phyloP scores from a whole-genome alignment of 1,140 invertebrate species.

The Oncopeltus fasciatus region DNA sequence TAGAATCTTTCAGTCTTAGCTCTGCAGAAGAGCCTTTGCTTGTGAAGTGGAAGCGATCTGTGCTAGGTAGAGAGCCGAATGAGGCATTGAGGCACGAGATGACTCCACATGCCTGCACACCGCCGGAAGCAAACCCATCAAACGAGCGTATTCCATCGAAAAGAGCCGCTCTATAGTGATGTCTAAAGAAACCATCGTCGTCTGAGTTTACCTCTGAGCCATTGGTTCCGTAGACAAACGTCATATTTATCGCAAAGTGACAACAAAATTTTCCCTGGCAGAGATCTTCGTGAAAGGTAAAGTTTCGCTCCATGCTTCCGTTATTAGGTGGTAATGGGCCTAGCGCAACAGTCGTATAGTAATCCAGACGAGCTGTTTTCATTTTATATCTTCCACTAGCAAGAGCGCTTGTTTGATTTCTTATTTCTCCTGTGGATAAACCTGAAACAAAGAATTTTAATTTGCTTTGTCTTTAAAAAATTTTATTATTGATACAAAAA shows the following conservation, averaged over 20 bases:
- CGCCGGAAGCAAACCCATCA: background rate
- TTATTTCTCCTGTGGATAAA: background rate
- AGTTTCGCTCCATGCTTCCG: background rate
- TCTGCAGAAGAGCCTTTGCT: background rate
- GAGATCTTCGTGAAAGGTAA: background rate
- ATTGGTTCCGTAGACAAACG: background rate
- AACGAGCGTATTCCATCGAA: constrained; percentile 5
- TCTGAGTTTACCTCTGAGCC: background rate
- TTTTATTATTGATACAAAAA: too few relatives aligned
- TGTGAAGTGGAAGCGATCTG: background rate
- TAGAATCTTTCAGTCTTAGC: background rate
- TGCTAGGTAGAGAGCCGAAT: background rate
- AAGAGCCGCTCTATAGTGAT: background rate
- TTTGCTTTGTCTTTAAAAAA: too few relatives aligned
- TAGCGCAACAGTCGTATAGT: background rate
- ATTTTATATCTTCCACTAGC: background rate
- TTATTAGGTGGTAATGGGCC: background rate
- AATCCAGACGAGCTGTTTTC: background rate
- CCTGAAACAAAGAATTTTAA: too few relatives aligned
- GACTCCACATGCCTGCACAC: background rate
- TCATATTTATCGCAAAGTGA: background rate
- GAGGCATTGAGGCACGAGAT: background rate
- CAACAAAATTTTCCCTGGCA: background rate
- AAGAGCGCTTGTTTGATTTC: too few relatives aligned
- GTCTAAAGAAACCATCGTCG: background rate